Conservation (phyloP, 2,797 vertebrate species). For the Alectoris magna region DNA sequence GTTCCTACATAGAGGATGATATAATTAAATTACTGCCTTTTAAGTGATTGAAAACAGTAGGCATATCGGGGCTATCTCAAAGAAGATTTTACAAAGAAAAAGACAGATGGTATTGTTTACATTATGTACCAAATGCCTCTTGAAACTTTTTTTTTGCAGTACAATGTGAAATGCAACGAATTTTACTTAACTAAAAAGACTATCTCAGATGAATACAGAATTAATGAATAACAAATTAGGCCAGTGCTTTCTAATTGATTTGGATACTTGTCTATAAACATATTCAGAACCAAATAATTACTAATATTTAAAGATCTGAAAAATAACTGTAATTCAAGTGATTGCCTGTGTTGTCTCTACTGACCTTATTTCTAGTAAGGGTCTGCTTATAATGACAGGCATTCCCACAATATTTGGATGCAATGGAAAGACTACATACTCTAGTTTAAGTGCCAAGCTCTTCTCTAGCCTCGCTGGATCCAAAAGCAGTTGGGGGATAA, state of each 20-base stretch:
- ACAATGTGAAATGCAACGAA: constrained; percentile 60
- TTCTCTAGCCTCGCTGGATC: constrained; percentile 4
- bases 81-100: constrained; percentile 76
- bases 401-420: constrained; percentile 20
- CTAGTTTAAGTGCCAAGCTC: neutral
- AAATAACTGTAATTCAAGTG: neutral
- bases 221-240: constrained; percentile 5
- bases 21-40: constrained; percentile 83
- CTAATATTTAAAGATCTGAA: neutral
- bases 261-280: neutral
- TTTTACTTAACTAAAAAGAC: neutral
- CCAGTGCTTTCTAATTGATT: neutral
- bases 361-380: constrained; percentile 9
- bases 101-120: constrained; percentile 73
- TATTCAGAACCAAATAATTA: neutral
- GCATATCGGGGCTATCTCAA: constrained; percentile 74
- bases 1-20: constrained; percentile 71
- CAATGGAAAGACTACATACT: constrained; percentile 38
- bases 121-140: constrained; percentile 46
- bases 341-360: neutral
- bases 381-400: neutral
- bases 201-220: neutral
- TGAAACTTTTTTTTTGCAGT: constrained; percentile 37
- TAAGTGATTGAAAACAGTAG: constrained; percentile 84
- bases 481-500: neutral